These are phyloP conservation scores for Pissodes strobi DNA, from an alignment of 1,140 invertebrate species.

Conservation along the genomic window DNA sequence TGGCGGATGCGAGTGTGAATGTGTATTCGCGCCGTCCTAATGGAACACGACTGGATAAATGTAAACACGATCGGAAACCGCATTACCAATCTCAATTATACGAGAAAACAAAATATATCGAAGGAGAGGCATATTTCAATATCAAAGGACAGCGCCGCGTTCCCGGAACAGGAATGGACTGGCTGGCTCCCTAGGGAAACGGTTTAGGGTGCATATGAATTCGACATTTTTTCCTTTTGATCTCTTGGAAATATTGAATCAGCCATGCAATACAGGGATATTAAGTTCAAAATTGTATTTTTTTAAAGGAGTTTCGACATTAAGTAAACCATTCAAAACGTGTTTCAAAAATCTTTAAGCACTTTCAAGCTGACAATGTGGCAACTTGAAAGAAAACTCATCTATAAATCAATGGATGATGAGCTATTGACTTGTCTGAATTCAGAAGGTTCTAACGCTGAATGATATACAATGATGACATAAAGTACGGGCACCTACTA, in stretches of 20 bases:
- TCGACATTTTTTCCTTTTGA: slow-evolving; percentile 22
- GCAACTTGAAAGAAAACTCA: too few relatives aligned
- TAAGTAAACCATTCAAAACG: too few relatives aligned
- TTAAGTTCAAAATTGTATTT: too few relatives aligned
- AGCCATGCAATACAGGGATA: not conserved
- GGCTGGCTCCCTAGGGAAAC: slow-evolving; percentile 4
- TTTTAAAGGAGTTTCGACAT: too few relatives aligned
- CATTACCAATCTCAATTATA: slow-evolving; percentile 42
- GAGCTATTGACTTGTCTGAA: too few relatives aligned
- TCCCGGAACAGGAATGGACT: slow-evolving; percentile 4
- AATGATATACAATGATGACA: too few relatives aligned
- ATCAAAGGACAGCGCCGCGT: slow-evolving; percentile 42
- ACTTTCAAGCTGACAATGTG: too few relatives aligned
- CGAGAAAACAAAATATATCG: slow-evolving; percentile 37
- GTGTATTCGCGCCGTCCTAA: slow-evolving; percentile 15
- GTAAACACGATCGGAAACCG: slow-evolving; percentile 35
- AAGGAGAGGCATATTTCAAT: slow-evolving; percentile 46
- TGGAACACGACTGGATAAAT: slow-evolving; percentile 11
- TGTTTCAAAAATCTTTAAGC: too few relatives aligned
- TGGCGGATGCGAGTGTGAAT: slow-evolving; percentile 5
- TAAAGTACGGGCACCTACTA: too few relatives aligned
- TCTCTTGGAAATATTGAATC: slow-evolving; percentile 6
- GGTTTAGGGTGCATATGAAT: slow-evolving; percentile 20
- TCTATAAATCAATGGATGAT: too few relatives aligned
- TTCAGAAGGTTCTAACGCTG: too few relatives aligned